Evolutionary conservation across 2,888 invertebrate genomes (phyloP).

Genomic region (Andrena hattorfiana): DNA sequence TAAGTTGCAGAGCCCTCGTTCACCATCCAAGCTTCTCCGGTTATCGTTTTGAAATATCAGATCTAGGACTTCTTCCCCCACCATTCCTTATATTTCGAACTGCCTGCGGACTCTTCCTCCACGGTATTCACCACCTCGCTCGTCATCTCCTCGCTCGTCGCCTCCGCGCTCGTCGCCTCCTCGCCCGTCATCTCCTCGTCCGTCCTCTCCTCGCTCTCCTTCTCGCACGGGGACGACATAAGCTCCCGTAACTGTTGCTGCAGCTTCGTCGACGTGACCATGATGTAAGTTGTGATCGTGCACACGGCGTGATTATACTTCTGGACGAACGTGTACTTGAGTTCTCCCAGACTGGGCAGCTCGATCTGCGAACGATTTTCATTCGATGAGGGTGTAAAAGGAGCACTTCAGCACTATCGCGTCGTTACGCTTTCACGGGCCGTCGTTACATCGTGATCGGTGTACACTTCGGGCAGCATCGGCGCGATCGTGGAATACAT

Average conservation of each 20-base stretch:
- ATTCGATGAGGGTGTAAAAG: background rate
- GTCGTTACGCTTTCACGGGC: background rate
- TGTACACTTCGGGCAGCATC: constrained; percentile 36
- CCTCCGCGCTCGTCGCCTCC: background rate
- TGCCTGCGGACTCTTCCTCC: background rate
- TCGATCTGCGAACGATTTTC: constrained; percentile 57
- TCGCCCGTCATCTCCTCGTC: background rate
- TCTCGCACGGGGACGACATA: constrained; percentile 26
- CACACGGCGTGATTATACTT: constrained; percentile 74
- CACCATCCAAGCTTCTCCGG: background rate
- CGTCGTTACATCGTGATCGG: constrained; percentile 34
- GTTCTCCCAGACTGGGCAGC: constrained; percentile 66
- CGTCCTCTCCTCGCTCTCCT: background rate
- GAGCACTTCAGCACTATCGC: too few relatives aligned
- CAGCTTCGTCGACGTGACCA: constrained; percentile 61
- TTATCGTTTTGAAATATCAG: background rate
- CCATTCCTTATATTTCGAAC: too few relatives aligned
- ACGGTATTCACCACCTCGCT: background rate
- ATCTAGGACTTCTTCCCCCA: too few relatives aligned
- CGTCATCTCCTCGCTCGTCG: background rate
- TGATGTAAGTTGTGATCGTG: constrained; percentile 65
- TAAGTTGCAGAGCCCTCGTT: constrained; percentile 8
- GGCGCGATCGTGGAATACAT: constrained; percentile 67
- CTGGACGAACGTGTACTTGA: constrained; percentile 67
- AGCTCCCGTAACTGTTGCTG: constrained; percentile 57